phyloP scores from a whole-genome alignment of 2,797 vertebrate species.

The Buphagus erythrorhynchus region DNA sequence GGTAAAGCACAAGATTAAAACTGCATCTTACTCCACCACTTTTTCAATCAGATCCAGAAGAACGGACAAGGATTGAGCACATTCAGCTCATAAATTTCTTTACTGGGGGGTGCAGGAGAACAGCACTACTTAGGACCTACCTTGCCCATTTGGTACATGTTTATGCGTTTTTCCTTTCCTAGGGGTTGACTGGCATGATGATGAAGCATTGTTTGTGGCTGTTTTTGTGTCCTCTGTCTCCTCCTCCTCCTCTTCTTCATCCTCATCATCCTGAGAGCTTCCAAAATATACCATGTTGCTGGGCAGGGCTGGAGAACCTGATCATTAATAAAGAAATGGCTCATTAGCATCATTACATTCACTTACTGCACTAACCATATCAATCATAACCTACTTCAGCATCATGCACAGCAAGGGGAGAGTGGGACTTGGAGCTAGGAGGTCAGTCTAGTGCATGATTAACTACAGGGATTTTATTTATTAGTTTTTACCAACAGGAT shows the following conservation, averaged over 20 bases:
- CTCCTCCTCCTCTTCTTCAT: slow-evolving; percentile 89
- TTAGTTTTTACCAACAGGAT: not conserved
- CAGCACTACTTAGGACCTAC: slow-evolving; percentile 70
- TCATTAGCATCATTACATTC: slow-evolving; percentile 19
- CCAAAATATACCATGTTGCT: slow-evolving; percentile 96
- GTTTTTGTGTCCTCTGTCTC: slow-evolving; percentile 85
- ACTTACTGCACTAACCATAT: not conserved
- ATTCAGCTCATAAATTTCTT: not conserved
- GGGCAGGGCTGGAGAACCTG: slow-evolving; percentile 95
- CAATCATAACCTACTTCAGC: not conserved
- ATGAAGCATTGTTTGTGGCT: slow-evolving; percentile 82
- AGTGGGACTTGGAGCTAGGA: not conserved
- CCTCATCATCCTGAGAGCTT: slow-evolving; percentile 97
- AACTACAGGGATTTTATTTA: not conserved
- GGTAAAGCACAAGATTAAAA: not conserved
- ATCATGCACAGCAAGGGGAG: not conserved
- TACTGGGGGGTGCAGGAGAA: not conserved
- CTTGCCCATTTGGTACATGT: slow-evolving; percentile 89
- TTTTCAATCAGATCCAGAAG: not conserved
- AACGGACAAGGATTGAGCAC: not conserved
- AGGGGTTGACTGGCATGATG: slow-evolving; percentile 97
- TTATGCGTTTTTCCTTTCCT: slow-evolving; percentile 92
- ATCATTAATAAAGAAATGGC: not conserved
- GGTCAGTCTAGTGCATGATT: not conserved
- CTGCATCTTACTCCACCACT: not conserved